Evolutionary conservation across 2,888 invertebrate genomes (phyloP).

Genomic region (Frankliniella intonsa): DNA sequence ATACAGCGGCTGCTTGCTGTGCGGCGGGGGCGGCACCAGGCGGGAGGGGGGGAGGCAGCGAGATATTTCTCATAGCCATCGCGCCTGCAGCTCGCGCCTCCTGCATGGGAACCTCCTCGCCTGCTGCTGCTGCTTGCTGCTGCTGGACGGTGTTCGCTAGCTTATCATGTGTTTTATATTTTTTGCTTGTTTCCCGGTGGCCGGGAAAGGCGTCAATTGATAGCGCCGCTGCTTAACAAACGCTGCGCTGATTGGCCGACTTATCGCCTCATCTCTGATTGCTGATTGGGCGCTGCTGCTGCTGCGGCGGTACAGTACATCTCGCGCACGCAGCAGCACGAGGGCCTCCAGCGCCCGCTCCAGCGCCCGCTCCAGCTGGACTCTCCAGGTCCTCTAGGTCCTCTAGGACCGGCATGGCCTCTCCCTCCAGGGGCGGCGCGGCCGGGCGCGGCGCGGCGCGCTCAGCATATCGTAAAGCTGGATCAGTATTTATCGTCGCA

Average conservation of each 20-base stretch:
- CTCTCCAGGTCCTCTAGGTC: not conserved
- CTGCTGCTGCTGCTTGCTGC: no score
- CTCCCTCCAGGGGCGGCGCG: not conserved
- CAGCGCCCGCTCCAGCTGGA: not conserved
- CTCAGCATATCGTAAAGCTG: conserved; percentile 18
- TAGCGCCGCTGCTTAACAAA: conserved; percentile 18
- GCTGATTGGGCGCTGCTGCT: not conserved
- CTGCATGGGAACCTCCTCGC: no score
- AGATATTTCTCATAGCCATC: no score
- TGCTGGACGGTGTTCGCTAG: no score
- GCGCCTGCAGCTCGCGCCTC: no score
- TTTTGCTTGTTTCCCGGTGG: not conserved
- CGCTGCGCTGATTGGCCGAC: conserved; percentile 13
- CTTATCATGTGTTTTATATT: no score
- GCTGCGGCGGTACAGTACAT: no score
- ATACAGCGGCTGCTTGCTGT: no score
- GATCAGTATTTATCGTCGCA: conserved; percentile 10
- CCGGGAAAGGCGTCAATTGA: conserved; percentile 19
- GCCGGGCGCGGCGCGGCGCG: not conserved
- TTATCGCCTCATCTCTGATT: conserved; percentile 17
- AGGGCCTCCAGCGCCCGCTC: not conserved
- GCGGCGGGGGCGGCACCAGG: no score
- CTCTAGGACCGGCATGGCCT: not conserved
- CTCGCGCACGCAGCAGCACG: not conserved
- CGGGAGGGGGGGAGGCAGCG: no score